Evolutionary conservation across 2,888 invertebrate species (phyloP).

Genomic region (Plagodis dolabraria): DNA sequence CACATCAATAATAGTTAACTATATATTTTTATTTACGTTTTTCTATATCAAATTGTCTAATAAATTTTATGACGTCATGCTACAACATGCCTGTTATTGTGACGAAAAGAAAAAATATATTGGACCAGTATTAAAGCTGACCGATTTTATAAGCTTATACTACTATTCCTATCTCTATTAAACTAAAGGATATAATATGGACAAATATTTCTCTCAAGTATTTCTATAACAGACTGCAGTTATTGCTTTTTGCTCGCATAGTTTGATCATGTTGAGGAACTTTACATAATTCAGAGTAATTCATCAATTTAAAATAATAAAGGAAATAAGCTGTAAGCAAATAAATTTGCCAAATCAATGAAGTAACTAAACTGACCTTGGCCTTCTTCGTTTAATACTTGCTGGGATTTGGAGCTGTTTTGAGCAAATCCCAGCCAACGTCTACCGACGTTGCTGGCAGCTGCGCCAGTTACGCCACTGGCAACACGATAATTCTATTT

Average conservation of each 20-base stretch:
- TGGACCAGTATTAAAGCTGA: no score
- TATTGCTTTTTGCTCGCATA: no score
- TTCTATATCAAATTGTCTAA: conserved; percentile 24
- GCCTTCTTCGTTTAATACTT: conserved; percentile 29
- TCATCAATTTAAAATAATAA: no score
- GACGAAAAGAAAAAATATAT: no score
- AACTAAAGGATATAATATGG: background rate
- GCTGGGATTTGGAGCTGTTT: conserved; percentile 41
- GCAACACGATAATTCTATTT: conserved; percentile 80
- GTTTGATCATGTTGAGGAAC: no score
- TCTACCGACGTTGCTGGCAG: conserved; percentile 61
- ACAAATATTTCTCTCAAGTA: background rate
- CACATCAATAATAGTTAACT: conserved; percentile 40
- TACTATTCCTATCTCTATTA: background rate
- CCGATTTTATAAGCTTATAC: background rate
- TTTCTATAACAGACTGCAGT: no score
- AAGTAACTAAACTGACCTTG: conserved; percentile 27
- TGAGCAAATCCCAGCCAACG: conserved; percentile 65
- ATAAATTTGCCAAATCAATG: conserved; percentile 4
- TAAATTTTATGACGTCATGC: conserved; percentile 21
- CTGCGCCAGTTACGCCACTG: conserved; percentile 73
- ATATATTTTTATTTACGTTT: conserved; percentile 25
- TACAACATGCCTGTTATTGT: no score
- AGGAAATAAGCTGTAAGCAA: background rate
- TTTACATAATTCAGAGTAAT: no score